These are phyloP conservation scores for Progne subis DNA, from an alignment of 2,113 vertebrate genomes.

Conservation along the genomic window DNA sequence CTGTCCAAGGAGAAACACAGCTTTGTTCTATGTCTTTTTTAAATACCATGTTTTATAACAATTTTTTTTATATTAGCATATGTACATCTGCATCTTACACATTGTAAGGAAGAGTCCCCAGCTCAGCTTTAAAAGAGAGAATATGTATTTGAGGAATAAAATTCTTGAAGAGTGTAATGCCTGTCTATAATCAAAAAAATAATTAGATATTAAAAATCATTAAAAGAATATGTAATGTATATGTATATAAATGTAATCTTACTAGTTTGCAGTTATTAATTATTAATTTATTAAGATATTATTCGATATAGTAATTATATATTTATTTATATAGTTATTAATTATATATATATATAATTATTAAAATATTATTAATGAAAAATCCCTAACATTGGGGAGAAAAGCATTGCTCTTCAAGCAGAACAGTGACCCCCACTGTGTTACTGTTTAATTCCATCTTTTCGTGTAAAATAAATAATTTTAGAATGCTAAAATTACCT, in stretches of 20 bases:
- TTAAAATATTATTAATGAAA: not conserved
- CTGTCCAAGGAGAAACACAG: not conserved
- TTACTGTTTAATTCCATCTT: not conserved
- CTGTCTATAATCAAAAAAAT: not conserved
- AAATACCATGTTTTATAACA: not conserved
- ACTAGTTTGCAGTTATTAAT: not conserved
- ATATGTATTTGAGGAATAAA: not conserved
- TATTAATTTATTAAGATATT: no score
- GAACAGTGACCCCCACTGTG: not conserved
- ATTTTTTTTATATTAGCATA: not conserved
- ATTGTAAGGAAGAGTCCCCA: not conserved
- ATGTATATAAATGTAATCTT: not conserved
- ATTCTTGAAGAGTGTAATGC: not conserved
- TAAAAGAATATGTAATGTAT: no score
- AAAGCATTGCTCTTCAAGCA: not conserved
- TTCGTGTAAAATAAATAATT: not conserved
- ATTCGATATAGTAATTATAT: no score
- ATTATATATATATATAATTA: no score
- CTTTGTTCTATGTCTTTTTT: not conserved
- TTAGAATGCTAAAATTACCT: not conserved
- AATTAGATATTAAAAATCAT: not conserved
- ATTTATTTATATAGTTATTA: no score
- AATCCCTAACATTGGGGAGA: accelerated
- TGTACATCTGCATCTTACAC: not conserved
- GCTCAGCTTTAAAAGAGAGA: not conserved